Evolutionary conservation across 1,140 invertebrate species (phyloP), one percentile per base, ranked within the genome.

Genomic region (Scaptomyza pallida): DNA sequence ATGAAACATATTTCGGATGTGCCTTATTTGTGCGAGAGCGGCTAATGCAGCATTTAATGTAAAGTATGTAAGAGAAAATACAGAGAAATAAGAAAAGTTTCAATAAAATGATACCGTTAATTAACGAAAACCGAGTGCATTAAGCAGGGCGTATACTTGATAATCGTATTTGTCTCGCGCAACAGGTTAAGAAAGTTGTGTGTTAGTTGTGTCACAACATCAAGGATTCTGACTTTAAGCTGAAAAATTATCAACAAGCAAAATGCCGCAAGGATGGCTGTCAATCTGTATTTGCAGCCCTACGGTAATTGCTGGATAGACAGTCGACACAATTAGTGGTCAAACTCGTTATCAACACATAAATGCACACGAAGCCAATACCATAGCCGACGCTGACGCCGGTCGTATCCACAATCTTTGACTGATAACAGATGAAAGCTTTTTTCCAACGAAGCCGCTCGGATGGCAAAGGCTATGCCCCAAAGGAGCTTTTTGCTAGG

Each of bases 341-440:
- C 50, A 57, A 41, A 17, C 50, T 47, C 43, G 59, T 72, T 68
- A 72, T 72, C 70, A 30, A 23, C 52, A 72, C 55, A 23, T 12
- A 19, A 30, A 52, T 57, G 47, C 45, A 64, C 26, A 23, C 33
- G 48, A 43, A 16, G 13, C 40, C 17, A n/a, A n/a, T n/a, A n/a
- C n/a, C n/a, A n/a, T n/a, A n/a, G n/a, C n/a, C n/a, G n/a, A n/a
- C n/a, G n/a, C n/a, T n/a, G 15, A 21, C 10, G 40, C 65, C 57
- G 57, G 50, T 13, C 68, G 50, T 30, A 30, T 8, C 33, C 60
- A 16, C 56, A 41, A 70, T 63, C 60, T 57, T 13, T 43, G 48
- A 30, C 63, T 72, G 70, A 72, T 72, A 72, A 72, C 48, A 50
- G 23, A 2, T 56, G 50, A 33, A 44, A 69, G 64, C 64, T 72